These are phyloP conservation scores for Helicolenus hilgendorfi DNA, from an alignment of 2,797 vertebrate genomes.

Conservation along the genomic window DNA sequence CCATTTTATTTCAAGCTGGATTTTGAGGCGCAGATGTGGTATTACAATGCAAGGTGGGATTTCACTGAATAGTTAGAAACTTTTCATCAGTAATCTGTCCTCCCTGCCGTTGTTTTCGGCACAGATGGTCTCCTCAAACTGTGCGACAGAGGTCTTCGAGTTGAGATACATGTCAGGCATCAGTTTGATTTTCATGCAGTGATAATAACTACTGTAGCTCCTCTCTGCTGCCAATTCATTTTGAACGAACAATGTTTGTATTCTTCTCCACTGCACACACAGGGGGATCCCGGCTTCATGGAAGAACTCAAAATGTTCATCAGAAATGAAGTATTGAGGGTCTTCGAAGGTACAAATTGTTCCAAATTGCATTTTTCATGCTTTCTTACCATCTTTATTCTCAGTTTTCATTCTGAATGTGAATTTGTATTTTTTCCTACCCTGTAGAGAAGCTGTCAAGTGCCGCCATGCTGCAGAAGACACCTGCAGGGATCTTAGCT, in stretches of 20 bases:
- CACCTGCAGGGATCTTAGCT: slow-evolving; percentile 94
- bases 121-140: slow-evolving; percentile 27
- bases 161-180: slow-evolving; percentile 14
- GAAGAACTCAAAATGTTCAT: slow-evolving; percentile 96
- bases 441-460: slow-evolving; percentile 92
- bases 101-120: slow-evolving; percentile 23
- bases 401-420: background rate
- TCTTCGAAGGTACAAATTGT: slow-evolving; percentile 95
- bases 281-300: slow-evolving; percentile 92
- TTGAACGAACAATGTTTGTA: slow-evolving; percentile 61
- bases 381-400: background rate
- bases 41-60: slow-evolving; percentile 11
- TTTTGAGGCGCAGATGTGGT: slow-evolving; percentile 18
- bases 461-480: slow-evolving; percentile 90
- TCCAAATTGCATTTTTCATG: background rate
- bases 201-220: slow-evolving; percentile 40
- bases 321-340: slow-evolving; percentile 93
- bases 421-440: background rate
- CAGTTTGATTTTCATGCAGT: slow-evolving; percentile 42
- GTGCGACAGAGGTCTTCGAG: background rate
- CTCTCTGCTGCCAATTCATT: slow-evolving; percentile 7
- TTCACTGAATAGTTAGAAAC: background rate
- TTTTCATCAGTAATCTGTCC: background rate
- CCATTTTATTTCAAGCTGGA: slow-evolving; percentile 5
- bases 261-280: slow-evolving; percentile 40